Evolutionary conservation across 2,797 vertebrate genomes (phyloP).

Genomic region (Petrocephalus schoutedeni): DNA sequence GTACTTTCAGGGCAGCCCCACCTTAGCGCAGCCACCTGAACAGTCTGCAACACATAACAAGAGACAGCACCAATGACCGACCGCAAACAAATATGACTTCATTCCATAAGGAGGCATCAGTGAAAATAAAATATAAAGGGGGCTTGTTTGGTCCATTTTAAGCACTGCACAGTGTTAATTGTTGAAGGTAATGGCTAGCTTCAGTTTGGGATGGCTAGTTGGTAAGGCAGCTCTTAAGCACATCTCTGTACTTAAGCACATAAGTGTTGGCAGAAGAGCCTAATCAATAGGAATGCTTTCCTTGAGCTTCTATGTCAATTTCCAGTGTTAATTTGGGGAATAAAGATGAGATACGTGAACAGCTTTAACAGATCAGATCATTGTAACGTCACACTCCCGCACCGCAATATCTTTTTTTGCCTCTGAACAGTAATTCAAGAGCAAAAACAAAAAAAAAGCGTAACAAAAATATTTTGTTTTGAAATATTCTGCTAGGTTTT

Average conservation of each 20-base stretch:
- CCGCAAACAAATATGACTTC: neutral
- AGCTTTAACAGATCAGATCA: neutral
- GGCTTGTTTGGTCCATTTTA: slow-evolving; percentile 32
- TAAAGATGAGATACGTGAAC: slow-evolving; percentile 30
- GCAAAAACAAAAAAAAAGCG: neutral
- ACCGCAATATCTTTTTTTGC: neutral
- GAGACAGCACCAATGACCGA: neutral
- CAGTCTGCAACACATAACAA: neutral
- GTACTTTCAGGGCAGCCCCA: slow-evolving; percentile 26
- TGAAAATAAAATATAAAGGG: slow-evolving; percentile 18
- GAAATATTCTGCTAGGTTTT: neutral
- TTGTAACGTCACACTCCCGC: neutral
- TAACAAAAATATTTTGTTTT: neutral
- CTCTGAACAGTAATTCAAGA: neutral
- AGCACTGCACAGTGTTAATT: slow-evolving; percentile 35
- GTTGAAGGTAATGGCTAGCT: slow-evolving; percentile 37
- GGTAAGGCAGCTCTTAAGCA: slow-evolving; percentile 38
- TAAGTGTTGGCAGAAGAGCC: slow-evolving; percentile 37
- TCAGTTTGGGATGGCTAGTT: slow-evolving; percentile 38
- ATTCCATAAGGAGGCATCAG: neutral
- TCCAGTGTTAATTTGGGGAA: slow-evolving; percentile 40
- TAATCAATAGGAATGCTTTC: slow-evolving; percentile 46
- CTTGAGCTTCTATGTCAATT: slow-evolving; percentile 55
- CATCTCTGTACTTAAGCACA: slow-evolving; percentile 5
- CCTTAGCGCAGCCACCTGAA: neutral